These are phyloP conservation scores for Erebia palarica DNA, from an alignment of 2,888 invertebrate genomes.

Conservation along the genomic window DNA sequence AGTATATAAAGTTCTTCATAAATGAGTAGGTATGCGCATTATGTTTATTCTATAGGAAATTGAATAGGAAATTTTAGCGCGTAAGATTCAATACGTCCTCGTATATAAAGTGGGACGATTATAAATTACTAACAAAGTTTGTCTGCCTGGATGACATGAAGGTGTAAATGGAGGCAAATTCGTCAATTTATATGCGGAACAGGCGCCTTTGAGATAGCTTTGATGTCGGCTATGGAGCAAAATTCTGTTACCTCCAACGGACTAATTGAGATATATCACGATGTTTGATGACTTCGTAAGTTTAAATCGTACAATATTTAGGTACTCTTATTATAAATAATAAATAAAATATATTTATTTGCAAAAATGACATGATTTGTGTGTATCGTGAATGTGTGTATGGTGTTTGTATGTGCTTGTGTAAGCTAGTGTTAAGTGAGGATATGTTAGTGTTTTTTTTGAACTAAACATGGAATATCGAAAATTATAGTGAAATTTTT, in stretches of 20 bases:
- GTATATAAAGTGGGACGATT: conserved; percentile 67
- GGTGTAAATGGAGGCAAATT: conserved; percentile 80
- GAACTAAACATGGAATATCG: too few species aligned
- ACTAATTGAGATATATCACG: conserved; percentile 42
- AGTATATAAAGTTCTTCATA: neutral
- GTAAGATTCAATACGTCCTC: conserved; percentile 50
- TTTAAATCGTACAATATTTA: neutral
- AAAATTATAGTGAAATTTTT: too few species aligned
- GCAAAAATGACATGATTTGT: too few species aligned
- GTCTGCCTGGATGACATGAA: conserved; percentile 63
- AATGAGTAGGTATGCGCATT: neutral
- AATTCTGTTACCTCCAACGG: conserved; percentile 47
- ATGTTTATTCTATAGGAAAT: neutral
- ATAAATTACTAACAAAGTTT: conserved; percentile 70
- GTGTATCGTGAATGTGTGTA: too few species aligned
- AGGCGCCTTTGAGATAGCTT: conserved; percentile 72
- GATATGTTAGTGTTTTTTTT: too few species aligned
- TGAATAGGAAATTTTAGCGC: conserved; percentile 25
- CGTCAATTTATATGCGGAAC: conserved; percentile 81
- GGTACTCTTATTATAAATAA: too few species aligned
- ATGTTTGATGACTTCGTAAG: conserved; percentile 14
- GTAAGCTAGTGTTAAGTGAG: too few species aligned
- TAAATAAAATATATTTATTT: too few species aligned
- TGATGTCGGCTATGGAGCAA: conserved; percentile 58
- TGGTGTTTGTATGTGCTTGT: too few species aligned